Evolutionary conservation across 2,888 invertebrate genomes (phyloP).

Genomic region (Andricus quercusramuli): DNA sequence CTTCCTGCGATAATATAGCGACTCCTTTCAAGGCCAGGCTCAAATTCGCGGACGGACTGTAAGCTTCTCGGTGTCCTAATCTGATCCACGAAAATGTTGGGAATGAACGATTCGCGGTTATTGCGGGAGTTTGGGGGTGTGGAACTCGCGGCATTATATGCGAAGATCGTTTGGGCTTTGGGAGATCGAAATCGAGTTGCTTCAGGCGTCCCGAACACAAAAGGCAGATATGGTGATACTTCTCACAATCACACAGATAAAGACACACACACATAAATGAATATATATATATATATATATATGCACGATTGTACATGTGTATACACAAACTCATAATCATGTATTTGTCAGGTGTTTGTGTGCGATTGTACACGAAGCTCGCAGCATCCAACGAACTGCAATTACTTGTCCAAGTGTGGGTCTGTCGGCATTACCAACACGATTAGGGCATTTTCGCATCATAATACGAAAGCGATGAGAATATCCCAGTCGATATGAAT

Average conservation of each 20-base stretch:
- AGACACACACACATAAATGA: not conserved
- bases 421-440: constrained; percentile 14
- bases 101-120: constrained; percentile 67
- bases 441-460: constrained; percentile 23
- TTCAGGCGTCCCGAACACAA: constrained; percentile 40
- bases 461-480: not conserved
- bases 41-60: constrained; percentile 62
- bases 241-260: not conserved
- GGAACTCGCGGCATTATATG: constrained; percentile 46
- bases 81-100: constrained; percentile 67
- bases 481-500: not conserved
- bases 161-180: constrained; percentile 54
- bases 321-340: not conserved
- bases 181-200: constrained; percentile 70
- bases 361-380: not conserved
- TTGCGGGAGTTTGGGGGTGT: constrained; percentile 54
- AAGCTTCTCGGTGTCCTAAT: constrained; percentile 61
- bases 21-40: constrained; percentile 56
- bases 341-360: not conserved
- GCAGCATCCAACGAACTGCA: not conserved
- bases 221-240: constrained; percentile 1
- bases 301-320: too few relatives aligned
- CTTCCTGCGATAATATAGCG: constrained; percentile 14
- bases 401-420: not conserved
- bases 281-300: not conserved